Evolutionary conservation across 2,113 vertebrate species (phyloP), one percentile per base, ranked within the genome.

Genomic region (Onychostruthus taczanowskii): DNA sequence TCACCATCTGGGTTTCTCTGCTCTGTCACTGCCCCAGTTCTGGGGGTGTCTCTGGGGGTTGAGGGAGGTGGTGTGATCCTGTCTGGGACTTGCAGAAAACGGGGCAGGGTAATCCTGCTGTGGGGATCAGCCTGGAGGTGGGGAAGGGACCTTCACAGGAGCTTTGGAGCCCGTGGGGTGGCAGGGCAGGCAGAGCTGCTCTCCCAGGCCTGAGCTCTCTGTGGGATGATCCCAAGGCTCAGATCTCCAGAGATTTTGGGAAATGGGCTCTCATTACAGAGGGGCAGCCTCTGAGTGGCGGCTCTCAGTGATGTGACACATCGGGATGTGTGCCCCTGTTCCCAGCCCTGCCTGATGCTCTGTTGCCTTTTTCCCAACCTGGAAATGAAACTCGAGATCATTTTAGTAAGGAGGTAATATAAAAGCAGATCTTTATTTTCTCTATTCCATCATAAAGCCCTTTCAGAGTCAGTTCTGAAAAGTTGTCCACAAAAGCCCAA

Each of bases 301-400:
- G 17, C 3, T 66, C 4, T 43, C 5, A 0, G 1, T 20, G 33
- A 33, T 55, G 64, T 35, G 81, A 24, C 37, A 4, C 1, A 0
- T 0, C 0, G 41, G 67, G 35, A 14, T 10, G 1, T 30, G 28
- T 20, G 69, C 2, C 28, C 16, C 37, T 18, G 19, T 8, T 47
- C 50, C 20, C 0, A 3, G 10, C 16, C 35, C 31, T 26, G 19
- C 19, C 39, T 76, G 52, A 56, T 3, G 8, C 11, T 58, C 56
- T 88, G 18, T 8, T 79, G 47, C 7, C 31, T 30, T 79, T 78
- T 79, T 79, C 39, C 19, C 76, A 14, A 18, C 11, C 47, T 19
- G 49, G 31, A 79, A 43, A 28, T 23, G 7, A 78, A 52, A 53
- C 23, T 52, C 2, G 0, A 43, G 75, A 43, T 52, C 8, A 53